Conservation (phyloP, 2,113 vertebrate genomes). For the Misgurnus mizolepis region DNA sequence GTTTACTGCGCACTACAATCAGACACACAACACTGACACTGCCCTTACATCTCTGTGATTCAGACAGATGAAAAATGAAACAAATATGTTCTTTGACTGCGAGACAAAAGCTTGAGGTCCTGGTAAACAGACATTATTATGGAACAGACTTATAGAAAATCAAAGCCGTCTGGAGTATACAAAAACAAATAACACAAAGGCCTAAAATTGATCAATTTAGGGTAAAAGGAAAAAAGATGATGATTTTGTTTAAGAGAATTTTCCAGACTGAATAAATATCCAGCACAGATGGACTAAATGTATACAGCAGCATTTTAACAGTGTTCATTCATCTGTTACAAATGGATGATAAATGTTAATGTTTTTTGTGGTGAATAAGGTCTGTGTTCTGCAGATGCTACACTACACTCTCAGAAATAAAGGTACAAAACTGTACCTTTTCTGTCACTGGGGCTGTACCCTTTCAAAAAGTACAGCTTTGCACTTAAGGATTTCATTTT, state of each 20-base stretch:
- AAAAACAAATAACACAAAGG: too few species aligned
- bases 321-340: not conserved
- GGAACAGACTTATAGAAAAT: not conserved
- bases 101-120: not conserved
- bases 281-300: too few species aligned
- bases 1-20: slow-evolving; percentile 47
- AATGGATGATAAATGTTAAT: slow-evolving; percentile 3
- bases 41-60: not conserved
- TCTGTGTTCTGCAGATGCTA: not conserved
- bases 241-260: not conserved
- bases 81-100: slow-evolving; percentile 11
- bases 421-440: too few species aligned
- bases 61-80: slow-evolving; percentile 28
- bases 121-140: not conserved
- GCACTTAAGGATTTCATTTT: too few species aligned
- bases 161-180: too few species aligned
- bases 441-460: too few species aligned
- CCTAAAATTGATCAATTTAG: not conserved
- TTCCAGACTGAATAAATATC: too few species aligned
- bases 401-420: too few species aligned
- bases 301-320: not conserved
- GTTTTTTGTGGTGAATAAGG: not conserved
- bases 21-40: slow-evolving; percentile 1
- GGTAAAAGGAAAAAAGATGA: not conserved
- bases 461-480: too few species aligned